Base-by-base conservation (phyloP, 1,140 invertebrate genomes). In the Mercenaria mercenaria region DNA sequence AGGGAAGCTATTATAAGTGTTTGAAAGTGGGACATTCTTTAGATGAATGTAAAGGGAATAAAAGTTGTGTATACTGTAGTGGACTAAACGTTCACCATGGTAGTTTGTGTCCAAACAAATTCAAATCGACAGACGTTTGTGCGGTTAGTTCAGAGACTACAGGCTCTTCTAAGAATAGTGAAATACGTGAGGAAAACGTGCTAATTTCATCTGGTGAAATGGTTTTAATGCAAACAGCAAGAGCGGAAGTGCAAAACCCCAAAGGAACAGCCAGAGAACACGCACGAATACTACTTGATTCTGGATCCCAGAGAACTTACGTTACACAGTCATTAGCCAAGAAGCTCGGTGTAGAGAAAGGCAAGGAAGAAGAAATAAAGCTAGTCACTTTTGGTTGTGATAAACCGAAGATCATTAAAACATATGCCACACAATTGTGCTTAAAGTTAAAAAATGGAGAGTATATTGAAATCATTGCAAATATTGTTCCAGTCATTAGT, bases 161-260 rank as follows among this genome's bases (percentile, higher is more conserved):
- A 47, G 43, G 15, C 43, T 47, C 43, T 8, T 47, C 15, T 6
- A 47, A 47, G 6, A 47, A 47, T 15, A 47, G 15, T 47, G 43
- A 47, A 47, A 47, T 47, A 6, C 43, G 15, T 47, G 43, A 47
- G 15, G 43, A 47, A 47, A 47, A 47, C 15, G 43, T 47, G 6
- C 43, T 47, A 8, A 15, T 15, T 6, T 47, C 43, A 6, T 47
- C 6, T 56, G 6, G n/a, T 59, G 52, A 81, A 81, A 56, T 59
- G 26, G 79, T 81, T 20, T 39, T 81, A 56, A 81, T 81, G 79
- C 79, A 81, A 81, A 81, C 79, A n/a, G n/a, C n/a, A n/a, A n/a
- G n/a, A n/a, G n/a, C n/a, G n/a, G 37, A 50, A 34, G 50, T 56
- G 4, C 3, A 23, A n/a, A 34, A 59, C 34, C 23, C 50, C 3